Conservation (phyloP, 2,113 vertebrate species). For the Dipodomys ordii region DNA sequence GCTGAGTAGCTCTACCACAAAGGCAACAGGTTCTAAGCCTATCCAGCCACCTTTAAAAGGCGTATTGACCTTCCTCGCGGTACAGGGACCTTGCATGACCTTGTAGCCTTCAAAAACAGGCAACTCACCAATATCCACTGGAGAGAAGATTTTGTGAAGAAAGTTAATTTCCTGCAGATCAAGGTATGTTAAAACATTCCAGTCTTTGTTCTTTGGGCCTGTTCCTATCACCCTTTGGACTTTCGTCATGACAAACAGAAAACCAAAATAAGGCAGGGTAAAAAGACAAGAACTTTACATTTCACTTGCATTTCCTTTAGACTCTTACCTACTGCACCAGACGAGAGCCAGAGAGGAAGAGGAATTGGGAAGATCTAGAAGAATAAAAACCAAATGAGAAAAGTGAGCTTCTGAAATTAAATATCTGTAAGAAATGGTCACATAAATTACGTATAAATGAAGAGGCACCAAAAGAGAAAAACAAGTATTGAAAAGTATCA, state of each 20-base stretch:
- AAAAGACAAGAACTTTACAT: not conserved
- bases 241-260: not conserved
- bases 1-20: slow-evolving; percentile 33
- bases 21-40: slow-evolving; percentile 11
- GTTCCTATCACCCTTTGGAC: not conserved
- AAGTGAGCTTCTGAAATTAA: not conserved
- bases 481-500: not conserved
- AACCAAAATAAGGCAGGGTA: not conserved
- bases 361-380: not conserved
- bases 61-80: not conserved
- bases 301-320: not conserved
- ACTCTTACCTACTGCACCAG: not conserved
- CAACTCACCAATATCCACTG: not conserved
- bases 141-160: slow-evolving; percentile 1
- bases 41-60: not conserved
- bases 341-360: slow-evolving; percentile 33
- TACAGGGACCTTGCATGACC: not conserved
- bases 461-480: not conserved
- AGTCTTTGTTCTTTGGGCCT: not conserved
- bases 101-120: not conserved
- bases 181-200: not conserved
- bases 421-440: not conserved
- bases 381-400: not conserved
- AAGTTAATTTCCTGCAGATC: not conserved
- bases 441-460: not conserved